Evolutionary conservation across 2,113 vertebrate species (phyloP).

Genomic region (Ptilonorhynchus violaceus): DNA sequence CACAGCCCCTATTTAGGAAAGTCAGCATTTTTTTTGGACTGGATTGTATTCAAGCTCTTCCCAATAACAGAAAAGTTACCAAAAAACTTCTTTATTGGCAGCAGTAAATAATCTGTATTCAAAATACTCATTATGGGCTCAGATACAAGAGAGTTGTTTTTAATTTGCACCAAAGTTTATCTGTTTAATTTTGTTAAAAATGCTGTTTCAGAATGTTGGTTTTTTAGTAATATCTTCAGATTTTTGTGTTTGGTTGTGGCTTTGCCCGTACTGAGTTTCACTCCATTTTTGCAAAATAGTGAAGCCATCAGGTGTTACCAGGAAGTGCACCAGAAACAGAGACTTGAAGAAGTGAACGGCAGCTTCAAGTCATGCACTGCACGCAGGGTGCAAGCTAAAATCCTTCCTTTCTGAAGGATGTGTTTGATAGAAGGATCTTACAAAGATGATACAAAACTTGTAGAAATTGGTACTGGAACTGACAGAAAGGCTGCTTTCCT

Average conservation of each 20-base stretch:
- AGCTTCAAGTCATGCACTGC: not conserved
- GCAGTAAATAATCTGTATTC: constrained; percentile 46
- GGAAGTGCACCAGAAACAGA: not conserved
- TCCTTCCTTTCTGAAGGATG: not conserved
- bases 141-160: constrained; percentile 35
- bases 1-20: constrained; percentile 70
- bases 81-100: constrained; percentile 49
- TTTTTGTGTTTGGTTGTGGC: not conserved
- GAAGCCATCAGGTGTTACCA: not conserved
- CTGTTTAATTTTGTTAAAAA: constrained; percentile 26
- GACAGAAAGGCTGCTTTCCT: not conserved
- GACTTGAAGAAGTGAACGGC: not conserved
- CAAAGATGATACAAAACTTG: not conserved
- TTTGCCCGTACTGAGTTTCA: not conserved
- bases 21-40: constrained; percentile 75
- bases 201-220: not conserved
- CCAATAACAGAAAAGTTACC: constrained; percentile 67
- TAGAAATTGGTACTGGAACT: not conserved
- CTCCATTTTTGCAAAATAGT: not conserved
- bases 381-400: not conserved
- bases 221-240: not conserved
- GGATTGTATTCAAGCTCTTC: constrained; percentile 72
- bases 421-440: not conserved
- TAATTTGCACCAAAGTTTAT: constrained; percentile 27
- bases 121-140: constrained; percentile 49